Evolutionary conservation across 2,113 vertebrate species (phyloP).

Genomic region (Engystomops pustulosus): DNA sequence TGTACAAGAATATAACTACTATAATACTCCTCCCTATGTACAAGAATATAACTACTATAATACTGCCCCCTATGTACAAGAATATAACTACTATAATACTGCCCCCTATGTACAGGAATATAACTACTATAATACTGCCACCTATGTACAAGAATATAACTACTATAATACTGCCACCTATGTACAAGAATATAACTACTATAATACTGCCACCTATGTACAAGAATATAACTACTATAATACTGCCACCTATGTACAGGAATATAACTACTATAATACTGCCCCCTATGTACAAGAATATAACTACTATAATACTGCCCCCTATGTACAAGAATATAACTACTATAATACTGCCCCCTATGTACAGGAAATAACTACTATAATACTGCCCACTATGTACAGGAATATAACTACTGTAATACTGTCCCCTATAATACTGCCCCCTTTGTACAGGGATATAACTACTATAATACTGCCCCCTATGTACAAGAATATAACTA

Average conservation of each 20-base stretch:
- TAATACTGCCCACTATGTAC: no score
- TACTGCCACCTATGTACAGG: not conserved
- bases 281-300: not conserved
- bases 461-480: no score
- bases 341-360: no score
- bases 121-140: slow-evolving; percentile 8
- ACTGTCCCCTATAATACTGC: no score
- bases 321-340: no score
- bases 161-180: not conserved
- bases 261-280: slow-evolving; percentile 18
- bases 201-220: not conserved
- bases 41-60: slow-evolving; percentile 10
- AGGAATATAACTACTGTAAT: no score
- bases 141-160: slow-evolving; percentile 7
- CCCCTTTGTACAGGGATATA: no score
- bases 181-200: slow-evolving; percentile 6
- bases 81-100: slow-evolving; percentile 14
- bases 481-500: no score
- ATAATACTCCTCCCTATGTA: not conserved
- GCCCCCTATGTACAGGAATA: slow-evolving; percentile 1
- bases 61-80: not conserved
- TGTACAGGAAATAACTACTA: no score
- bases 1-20: slow-evolving; percentile 11
- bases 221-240: slow-evolving; percentile 14
- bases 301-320: slow-evolving; percentile 24